These are phyloP conservation scores for Lepidocolaptes lacrymiger DNA, from an alignment of 2,797 vertebrate species.

Conservation along the genomic window DNA sequence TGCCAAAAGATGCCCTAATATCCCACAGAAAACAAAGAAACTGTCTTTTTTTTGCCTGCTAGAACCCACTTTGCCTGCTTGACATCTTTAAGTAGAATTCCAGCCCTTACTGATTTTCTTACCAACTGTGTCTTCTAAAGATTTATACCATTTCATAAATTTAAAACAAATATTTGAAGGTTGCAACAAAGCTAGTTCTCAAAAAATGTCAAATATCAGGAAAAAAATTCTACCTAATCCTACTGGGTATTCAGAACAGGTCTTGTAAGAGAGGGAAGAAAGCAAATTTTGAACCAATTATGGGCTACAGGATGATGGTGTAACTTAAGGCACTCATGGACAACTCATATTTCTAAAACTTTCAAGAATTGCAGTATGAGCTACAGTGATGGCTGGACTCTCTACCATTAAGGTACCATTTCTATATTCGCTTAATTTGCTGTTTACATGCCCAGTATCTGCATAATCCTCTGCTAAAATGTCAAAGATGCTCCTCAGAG, in stretches of 20 bases:
- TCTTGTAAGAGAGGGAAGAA: neutral
- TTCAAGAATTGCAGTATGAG: neutral
- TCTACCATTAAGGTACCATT: neutral
- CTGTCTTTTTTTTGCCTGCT: neutral
- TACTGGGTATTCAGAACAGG: neutral
- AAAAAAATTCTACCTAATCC: neutral
- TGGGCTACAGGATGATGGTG: neutral
- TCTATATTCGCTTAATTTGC: neutral
- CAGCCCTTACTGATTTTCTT: neutral
- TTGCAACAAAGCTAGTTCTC: neutral
- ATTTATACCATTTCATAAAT: neutral
- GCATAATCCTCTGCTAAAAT: neutral
- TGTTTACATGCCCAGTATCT: neutral
- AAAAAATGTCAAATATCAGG: neutral
- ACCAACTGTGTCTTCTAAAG: neutral
- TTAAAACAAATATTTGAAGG: neutral
- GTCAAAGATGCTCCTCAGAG: neutral
- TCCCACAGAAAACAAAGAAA: neutral
- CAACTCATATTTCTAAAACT: neutral
- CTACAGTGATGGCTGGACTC: neutral
- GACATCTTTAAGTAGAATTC: neutral
- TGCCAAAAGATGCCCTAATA: neutral
- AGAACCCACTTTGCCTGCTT: neutral
- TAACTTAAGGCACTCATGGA: neutral
- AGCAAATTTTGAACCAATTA: neutral